A percentile compares a stretch with the other conserved stretches of the same genome.
phyloP scores from a whole-genome alignment of 2,888 invertebrate species.

The Phaonia tiefii region DNA sequence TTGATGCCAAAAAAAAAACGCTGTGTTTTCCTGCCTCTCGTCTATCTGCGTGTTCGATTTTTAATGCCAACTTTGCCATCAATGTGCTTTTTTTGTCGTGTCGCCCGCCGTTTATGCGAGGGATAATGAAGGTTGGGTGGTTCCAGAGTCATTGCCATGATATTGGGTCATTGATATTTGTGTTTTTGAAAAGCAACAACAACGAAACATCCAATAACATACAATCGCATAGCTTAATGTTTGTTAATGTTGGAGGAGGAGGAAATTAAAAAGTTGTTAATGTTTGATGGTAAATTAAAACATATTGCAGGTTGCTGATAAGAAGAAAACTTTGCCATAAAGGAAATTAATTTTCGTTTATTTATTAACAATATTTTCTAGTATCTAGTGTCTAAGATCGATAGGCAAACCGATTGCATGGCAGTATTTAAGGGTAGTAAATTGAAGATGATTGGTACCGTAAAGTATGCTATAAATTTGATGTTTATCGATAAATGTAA shows the following conservation, averaged over 20 bases:
- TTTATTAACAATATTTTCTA: conserved; percentile 16
- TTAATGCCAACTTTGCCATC: conserved; percentile 34
- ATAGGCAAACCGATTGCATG: no score
- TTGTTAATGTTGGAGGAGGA: conserved; percentile 55
- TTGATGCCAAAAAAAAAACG: conserved; percentile 62
- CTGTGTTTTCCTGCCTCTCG: background rate
- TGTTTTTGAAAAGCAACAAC: conserved; percentile 16
- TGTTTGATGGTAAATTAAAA: conserved; percentile 67
- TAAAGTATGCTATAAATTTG: no score
- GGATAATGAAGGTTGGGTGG: background rate
- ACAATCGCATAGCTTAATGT: background rate
- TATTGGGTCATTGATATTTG: conserved; percentile 66
- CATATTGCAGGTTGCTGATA: conserved; percentile 66
- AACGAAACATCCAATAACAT: background rate
- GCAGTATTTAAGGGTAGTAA: no score
- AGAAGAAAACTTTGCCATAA: conserved; percentile 48
- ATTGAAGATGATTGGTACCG: no score
- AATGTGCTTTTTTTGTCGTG: conserved; percentile 12
- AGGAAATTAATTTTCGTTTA: conserved; percentile 38
- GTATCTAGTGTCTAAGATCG: no score
- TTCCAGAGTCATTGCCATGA: conserved; percentile 23
- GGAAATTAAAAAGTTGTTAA: conserved; percentile 67
- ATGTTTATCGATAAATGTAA: no score
- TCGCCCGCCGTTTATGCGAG: background rate
- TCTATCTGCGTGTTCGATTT: conserved; percentile 26